Evolutionary conservation across 1,140 invertebrate species (phyloP).

Genomic region (Stegodyphus mimosarum): DNA sequence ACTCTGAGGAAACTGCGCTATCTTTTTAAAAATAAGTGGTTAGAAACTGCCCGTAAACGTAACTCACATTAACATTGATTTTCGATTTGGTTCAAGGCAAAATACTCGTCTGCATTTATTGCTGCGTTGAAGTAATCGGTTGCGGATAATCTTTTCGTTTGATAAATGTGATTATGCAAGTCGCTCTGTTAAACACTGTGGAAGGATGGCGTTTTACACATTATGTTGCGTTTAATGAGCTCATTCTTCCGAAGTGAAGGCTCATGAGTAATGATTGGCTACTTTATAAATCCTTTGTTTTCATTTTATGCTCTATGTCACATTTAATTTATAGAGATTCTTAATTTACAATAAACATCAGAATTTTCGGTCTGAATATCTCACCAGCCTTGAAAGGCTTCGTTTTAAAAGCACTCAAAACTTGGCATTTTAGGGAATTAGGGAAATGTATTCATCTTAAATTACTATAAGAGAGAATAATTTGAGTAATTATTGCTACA

Average conservation of each 20-base stretch:
- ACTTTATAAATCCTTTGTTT: neutral
- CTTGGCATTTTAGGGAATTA: too few species aligned
- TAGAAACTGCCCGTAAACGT: slow-evolving; percentile 26
- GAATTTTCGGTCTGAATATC: too few species aligned
- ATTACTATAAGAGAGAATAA: too few species aligned
- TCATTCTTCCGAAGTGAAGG: slow-evolving; percentile 10
- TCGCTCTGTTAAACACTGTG: slow-evolving; percentile 7
- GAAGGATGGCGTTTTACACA: slow-evolving; percentile 16
- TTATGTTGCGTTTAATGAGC: slow-evolving; percentile 20
- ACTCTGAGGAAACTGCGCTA: neutral
- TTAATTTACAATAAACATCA: too few species aligned
- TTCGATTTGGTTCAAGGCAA: slow-evolving; percentile 46
- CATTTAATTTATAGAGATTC: neutral
- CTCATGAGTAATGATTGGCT: slow-evolving; percentile 14
- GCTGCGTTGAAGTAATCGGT: slow-evolving; percentile 36
- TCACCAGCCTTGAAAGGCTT: too few species aligned
- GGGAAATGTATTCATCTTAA: too few species aligned
- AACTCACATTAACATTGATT: slow-evolving; percentile 55
- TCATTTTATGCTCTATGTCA: neutral
- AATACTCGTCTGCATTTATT: slow-evolving; percentile 42
- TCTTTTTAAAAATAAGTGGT: slow-evolving; percentile 38
- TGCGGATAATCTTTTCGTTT: slow-evolving; percentile 29
- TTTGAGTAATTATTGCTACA: too few species aligned
- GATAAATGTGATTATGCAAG: slow-evolving; percentile 54
- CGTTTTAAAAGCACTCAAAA: too few species aligned